Conservation (phyloP, 2,888 invertebrate species). For the Lepidochrysops patricia region DNA sequence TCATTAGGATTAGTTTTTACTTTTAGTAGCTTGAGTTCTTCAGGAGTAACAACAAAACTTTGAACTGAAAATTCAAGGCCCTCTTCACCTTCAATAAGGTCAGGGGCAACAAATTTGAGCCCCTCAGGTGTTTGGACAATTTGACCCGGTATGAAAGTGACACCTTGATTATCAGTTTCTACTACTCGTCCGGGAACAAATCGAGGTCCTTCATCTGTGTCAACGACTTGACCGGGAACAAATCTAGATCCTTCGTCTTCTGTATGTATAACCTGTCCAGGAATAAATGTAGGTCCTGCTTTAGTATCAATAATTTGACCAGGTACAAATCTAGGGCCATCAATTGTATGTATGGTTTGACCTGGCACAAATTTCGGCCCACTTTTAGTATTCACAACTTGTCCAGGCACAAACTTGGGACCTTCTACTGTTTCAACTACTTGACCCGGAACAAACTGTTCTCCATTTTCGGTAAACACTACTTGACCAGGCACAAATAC, state of each 20-base stretch:
- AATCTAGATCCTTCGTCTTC: constrained; percentile 76
- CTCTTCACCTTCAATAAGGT: constrained; percentile 78
- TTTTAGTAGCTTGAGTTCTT: constrained; percentile 64
- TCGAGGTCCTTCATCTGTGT: constrained; percentile 79
- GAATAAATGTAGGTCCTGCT: constrained; percentile 84
- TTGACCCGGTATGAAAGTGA: constrained; percentile 86
- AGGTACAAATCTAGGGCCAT: constrained; percentile 84
- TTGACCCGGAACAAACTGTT: constrained; percentile 82
- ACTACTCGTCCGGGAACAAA: constrained; percentile 84
- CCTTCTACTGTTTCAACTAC: constrained; percentile 80
- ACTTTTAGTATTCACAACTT: constrained; percentile 80
- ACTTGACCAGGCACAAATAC: constrained; percentile 81
- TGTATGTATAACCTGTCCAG: constrained; percentile 82
- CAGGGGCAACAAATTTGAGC: constrained; percentile 79
- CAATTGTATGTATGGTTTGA: constrained; percentile 81
- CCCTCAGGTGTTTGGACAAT: constrained; percentile 83
- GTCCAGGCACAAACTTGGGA: constrained; percentile 85
- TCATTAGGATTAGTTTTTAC: constrained; percentile 69
- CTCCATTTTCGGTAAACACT: constrained; percentile 79
- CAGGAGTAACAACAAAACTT: constrained; percentile 76
- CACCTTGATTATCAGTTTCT: constrained; percentile 79
- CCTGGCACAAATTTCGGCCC: constrained; percentile 80
- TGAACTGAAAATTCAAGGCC: constrained; percentile 81
- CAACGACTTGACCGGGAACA: constrained; percentile 82
- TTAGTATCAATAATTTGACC: constrained; percentile 85